A percentile compares a stretch with the other conserved stretches of the same genome.
These are phyloP conservation scores for Dendrophyllia cribrosa DNA, from an alignment of 64 coral and sea anemone genomes.

Conservation along the genomic window DNA sequence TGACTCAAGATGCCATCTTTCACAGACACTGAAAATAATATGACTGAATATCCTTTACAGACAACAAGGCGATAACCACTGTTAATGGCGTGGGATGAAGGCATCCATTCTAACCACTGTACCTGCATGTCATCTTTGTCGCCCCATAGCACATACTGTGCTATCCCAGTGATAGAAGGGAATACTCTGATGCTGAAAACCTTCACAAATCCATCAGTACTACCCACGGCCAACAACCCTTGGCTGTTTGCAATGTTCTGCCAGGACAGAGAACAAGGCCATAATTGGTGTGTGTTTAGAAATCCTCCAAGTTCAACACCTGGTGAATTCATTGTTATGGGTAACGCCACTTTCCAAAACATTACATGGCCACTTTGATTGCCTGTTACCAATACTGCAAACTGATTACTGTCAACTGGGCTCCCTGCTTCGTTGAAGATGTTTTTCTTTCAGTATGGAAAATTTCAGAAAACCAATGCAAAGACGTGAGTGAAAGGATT, in stretches of 20 bases:
- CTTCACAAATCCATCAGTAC: slow-evolving; percentile 23
- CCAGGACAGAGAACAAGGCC: slow-evolving; percentile 25
- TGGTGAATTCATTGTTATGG: neutral
- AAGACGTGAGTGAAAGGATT: slow-evolving; percentile 4
- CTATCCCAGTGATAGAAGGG: slow-evolving; percentile 17
- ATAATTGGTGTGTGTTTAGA: neutral
- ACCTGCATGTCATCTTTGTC: slow-evolving; percentile 42
- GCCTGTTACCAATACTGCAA: slow-evolving; percentile 8
- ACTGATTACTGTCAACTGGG: neutral
- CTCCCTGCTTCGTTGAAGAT: neutral
- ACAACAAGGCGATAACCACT: neutral
- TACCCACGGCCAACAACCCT: slow-evolving; percentile 15
- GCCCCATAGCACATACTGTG: slow-evolving; percentile 34
- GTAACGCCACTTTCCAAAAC: slow-evolving; percentile 8
- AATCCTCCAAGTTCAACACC: slow-evolving; percentile 7
- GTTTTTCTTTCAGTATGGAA: neutral
- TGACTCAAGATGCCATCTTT: neutral
- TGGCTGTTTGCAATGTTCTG: neutral
- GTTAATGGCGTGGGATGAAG: neutral
- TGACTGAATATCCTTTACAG: slow-evolving; percentile 34
- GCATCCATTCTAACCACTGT: neutral
- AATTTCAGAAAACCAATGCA: slow-evolving; percentile 40
- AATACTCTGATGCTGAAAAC: slow-evolving; percentile 4
- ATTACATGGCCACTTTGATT: slow-evolving; percentile 17
- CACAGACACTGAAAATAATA: slow-evolving; percentile 13